Evolutionary conservation across 2,113 vertebrate genomes (phyloP).

Genomic region (Himantopus leucocephalus): DNA sequence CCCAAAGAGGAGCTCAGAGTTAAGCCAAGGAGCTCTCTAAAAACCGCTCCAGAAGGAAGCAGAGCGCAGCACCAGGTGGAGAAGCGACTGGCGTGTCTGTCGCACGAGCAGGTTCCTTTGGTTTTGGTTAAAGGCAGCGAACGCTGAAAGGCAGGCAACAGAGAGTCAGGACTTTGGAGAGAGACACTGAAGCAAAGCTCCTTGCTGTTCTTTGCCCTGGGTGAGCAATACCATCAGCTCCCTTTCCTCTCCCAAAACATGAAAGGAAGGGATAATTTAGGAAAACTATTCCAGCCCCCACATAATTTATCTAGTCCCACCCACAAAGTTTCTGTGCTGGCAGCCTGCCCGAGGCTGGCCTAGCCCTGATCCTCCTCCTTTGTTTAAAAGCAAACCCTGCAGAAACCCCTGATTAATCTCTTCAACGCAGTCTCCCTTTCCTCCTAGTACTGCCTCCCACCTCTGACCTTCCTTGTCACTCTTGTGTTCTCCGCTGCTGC

Average conservation of each 20-base stretch:
- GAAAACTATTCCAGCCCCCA: neutral
- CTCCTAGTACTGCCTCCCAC: neutral
- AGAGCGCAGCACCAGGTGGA: slow-evolving; percentile 26
- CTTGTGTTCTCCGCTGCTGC: neutral
- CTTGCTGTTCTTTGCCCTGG: neutral
- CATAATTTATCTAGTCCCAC: neutral
- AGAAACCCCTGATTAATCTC: neutral
- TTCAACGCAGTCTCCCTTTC: neutral
- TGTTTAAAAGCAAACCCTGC: neutral
- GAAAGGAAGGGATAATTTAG: neutral
- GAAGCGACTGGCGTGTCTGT: slow-evolving; percentile 3
- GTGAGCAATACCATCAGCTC: neutral
- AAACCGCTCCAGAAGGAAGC: slow-evolving; percentile 5
- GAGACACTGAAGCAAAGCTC: slow-evolving; percentile 17
- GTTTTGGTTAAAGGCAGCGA: slow-evolving; percentile 28
- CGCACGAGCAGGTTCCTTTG: slow-evolving; percentile 30
- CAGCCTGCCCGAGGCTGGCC: neutral
- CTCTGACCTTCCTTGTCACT: neutral
- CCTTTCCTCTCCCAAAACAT: neutral
- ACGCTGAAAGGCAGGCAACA: slow-evolving; percentile 24
- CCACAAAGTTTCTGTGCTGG: neutral
- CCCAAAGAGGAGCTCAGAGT: neutral
- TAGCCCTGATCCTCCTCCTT: neutral
- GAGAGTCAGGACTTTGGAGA: slow-evolving; percentile 41
- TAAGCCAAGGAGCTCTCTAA: slow-evolving; percentile 45